Evolutionary conservation across 1,140 invertebrate genomes (phyloP), one percentile per base, ranked within the genome.

Genomic region (Batillaria attramentaria): DNA sequence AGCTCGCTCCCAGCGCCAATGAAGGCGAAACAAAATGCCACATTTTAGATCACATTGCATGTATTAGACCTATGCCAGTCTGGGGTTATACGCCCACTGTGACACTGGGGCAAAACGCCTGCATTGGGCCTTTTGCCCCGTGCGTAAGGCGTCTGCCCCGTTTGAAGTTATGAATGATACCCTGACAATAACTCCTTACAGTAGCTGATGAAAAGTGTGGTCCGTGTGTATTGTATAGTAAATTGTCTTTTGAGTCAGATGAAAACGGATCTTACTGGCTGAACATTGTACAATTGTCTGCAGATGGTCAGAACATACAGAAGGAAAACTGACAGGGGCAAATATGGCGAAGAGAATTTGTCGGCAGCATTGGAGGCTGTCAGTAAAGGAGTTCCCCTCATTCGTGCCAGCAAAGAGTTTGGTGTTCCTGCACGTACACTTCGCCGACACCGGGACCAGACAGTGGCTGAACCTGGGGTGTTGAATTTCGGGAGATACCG

Each of bases 221-320:
- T 13, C 8, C 28, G 28, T 31, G 10, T 65, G 60, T 31, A 28
- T 31, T 65, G 31, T 20, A 20, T 65, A 28, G 16, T 33, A 65
- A 28, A 65, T 28, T 65, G 1, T 16, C 31, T 24, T 65, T 16
- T 13, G 18, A 24, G 18, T 13, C 16, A 24, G 62, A 33, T 65
- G 62, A 20, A n/a, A n/a, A n/a, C 31, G 13, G 62, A n/a, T 33
- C 31, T 2, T 24, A 2, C 31, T 65, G 13, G 13, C 16, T 20
- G 18, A 8, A 65, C 31, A 31, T 65, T 65, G 0, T 65, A 16
- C 31, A 1, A 33, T 28, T 65, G 62, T 33, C 31, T 65, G 13
- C 24, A 65, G 24, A 65, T 65, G 62, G 62, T 65, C 16, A 65
- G 20, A 28, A 72, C 13, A 1, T 72, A 72, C 68, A 72, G 16